Conservation (phyloP, 2,888 invertebrate species). For the Barypeithes pellucidus region DNA sequence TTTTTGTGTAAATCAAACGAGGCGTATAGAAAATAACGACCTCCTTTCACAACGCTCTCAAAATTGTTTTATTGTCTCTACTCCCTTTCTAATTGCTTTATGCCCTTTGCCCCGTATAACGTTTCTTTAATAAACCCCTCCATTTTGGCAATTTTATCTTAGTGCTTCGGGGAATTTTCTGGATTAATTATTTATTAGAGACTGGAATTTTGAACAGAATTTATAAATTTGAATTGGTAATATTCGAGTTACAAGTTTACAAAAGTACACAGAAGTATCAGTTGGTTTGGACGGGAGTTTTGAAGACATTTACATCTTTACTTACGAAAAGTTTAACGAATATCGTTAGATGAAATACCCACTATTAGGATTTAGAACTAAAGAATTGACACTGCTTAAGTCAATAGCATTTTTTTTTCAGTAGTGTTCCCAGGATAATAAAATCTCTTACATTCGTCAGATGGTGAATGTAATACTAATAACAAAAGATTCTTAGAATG, state of each 20-base stretch:
- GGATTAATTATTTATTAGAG: conserved; percentile 52
- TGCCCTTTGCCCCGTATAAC: conserved; percentile 45
- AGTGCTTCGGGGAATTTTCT: conserved; percentile 38
- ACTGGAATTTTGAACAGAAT: conserved; percentile 43
- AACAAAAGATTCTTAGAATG: too few relatives aligned
- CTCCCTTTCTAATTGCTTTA: conserved; percentile 53
- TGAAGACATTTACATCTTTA: conserved; percentile 43
- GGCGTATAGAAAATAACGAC: conserved; percentile 48
- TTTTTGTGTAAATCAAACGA: conserved; percentile 27
- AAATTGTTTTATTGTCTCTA: conserved; percentile 47
- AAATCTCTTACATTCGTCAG: too few relatives aligned
- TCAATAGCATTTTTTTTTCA: too few relatives aligned
- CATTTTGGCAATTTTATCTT: conserved; percentile 39
- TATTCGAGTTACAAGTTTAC: conserved; percentile 43
- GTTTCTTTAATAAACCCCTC: conserved; percentile 50
- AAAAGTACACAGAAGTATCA: conserved; percentile 40
- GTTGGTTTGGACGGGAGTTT: conserved; percentile 34
- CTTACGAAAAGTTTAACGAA: not conserved
- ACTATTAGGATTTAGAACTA: not conserved
- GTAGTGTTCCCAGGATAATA: too few relatives aligned
- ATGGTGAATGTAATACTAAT: too few relatives aligned
- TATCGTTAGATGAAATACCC: not conserved
- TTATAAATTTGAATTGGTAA: conserved; percentile 53
- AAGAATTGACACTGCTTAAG: too few relatives aligned
- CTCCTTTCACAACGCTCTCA: conserved; percentile 30